Base-by-base conservation (phyloP, 2,888 invertebrate species). In the Dyspetes luteomarginatus region DNA sequence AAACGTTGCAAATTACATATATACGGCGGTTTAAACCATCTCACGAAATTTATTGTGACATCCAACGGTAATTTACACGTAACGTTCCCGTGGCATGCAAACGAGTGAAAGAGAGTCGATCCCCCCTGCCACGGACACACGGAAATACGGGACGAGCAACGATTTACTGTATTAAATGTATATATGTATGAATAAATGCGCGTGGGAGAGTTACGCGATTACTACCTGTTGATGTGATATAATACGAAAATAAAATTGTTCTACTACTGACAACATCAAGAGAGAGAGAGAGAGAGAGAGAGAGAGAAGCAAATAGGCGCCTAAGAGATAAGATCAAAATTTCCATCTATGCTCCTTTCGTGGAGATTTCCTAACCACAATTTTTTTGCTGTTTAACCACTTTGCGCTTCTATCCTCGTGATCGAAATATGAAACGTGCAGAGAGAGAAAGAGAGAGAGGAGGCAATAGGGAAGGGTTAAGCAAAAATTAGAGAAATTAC, bases 41-140 rank as follows among this genome's bases (percentile, higher is more conserved):
- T 72, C 82, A 82, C 78, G 67, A 86, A 86, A 86, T 87, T 88
- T 88, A 88, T 85, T 85, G 83, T 73, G 79, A 81, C 79, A 65
- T 60, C 67, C 50, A 80, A 71, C 80, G 88, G 87, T 86, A 88
- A 86, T 88, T 85, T 84, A 83, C 82, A 84, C 86, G 76, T 86
- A 85, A 87, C 83, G 85, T 78, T 82, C 83, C 81, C 75, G 77
- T 76, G 80, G 82, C 86, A 86, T 85, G 84, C 86, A 74, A 86
- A 82, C 82, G 83, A 73, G 83, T 71, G 68, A 73, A 50, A 55
- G 43, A 64, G 30, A 71, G 17, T 28, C 24, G 43, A 45, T 24
- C 19, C 28, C 45, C n/a, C 2, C 55, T 36, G 41, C 79, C 73
- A 26, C 12, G 72, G 56, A 64, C 65, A n/a, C 76, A 64, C 48